Conservation (phyloP, 1,140 invertebrate species). For the Sarcophaga peregrina region DNA sequence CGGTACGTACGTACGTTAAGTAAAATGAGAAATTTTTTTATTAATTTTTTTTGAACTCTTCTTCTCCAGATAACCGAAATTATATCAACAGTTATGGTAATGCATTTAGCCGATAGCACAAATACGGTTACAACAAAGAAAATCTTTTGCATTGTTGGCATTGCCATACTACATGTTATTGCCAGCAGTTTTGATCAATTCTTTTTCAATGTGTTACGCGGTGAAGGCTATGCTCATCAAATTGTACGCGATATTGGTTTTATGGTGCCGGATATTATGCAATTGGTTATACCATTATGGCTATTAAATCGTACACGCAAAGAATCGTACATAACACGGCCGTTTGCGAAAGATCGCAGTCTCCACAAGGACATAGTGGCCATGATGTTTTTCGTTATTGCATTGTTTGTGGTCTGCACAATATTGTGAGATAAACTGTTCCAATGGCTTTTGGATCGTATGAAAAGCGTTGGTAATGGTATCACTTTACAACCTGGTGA, state of each 20-base stretch:
- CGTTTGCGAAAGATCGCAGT: slow-evolving; percentile 61
- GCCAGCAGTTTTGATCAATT: slow-evolving; percentile 83
- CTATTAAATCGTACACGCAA: slow-evolving; percentile 58
- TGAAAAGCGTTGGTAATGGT: background rate
- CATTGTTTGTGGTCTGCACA: slow-evolving; percentile 62
- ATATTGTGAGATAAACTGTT: slow-evolving; percentile 64
- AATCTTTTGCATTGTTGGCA: slow-evolving; percentile 73
- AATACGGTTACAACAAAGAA: slow-evolving; percentile 73
- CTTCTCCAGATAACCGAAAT: slow-evolving; percentile 74
- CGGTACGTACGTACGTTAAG: slow-evolving; percentile 57
- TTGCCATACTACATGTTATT: slow-evolving; percentile 78
- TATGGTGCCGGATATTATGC: slow-evolving; percentile 80
- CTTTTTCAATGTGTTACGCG: slow-evolving; percentile 76
- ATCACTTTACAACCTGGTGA: background rate
- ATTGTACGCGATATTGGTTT: slow-evolving; percentile 78
- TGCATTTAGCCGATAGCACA: slow-evolving; percentile 72
- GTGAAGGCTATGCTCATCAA: slow-evolving; percentile 77
- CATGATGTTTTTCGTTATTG: slow-evolving; percentile 62
- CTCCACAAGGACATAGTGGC: slow-evolving; percentile 63
- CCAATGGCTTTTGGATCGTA: slow-evolving; percentile 26
- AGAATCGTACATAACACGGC: slow-evolving; percentile 59
- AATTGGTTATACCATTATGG: slow-evolving; percentile 73
- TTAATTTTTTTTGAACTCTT: background rate
- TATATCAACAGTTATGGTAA: slow-evolving; percentile 75
- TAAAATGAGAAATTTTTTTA: background rate